These are phyloP conservation scores for Pinctada fucata DNA, from an alignment of 2,888 invertebrate species.

Conservation along the genomic window DNA sequence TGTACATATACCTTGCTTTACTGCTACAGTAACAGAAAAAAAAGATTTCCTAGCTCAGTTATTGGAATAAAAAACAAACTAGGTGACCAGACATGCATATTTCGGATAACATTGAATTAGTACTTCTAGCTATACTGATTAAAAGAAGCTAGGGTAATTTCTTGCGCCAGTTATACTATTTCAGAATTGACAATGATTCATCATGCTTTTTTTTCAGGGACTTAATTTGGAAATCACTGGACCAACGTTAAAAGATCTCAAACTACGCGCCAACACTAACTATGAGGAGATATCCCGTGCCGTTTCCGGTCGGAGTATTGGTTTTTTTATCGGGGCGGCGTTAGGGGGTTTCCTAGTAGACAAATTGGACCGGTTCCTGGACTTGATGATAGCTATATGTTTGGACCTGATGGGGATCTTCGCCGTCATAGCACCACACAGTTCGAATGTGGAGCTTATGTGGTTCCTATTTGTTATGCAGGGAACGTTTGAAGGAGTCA, in stretches of 20 bases:
- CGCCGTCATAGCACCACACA: slow-evolving; percentile 49
- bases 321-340: slow-evolving; percentile 47
- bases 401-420: slow-evolving; percentile 49
- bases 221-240: slow-evolving; percentile 56
- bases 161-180: too few relatives aligned
- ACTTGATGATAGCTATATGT: slow-evolving; percentile 53
- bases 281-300: slow-evolving; percentile 61
- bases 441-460: slow-evolving; percentile 38
- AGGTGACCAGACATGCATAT: too few relatives aligned
- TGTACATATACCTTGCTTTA: too few relatives aligned
- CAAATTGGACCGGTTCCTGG: slow-evolving; percentile 43
- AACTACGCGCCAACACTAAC: slow-evolving; percentile 48
- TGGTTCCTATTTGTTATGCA: slow-evolving; percentile 52
- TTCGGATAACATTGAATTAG: too few relatives aligned
- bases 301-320: slow-evolving; percentile 53
- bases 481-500: slow-evolving; percentile 60
- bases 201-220: slow-evolving; percentile 46
- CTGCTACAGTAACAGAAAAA: too few relatives aligned
- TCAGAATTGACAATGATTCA: too few relatives aligned
- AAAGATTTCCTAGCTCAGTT: too few relatives aligned
- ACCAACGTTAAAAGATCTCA: slow-evolving; percentile 60
- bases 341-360: slow-evolving; percentile 51
- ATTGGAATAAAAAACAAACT: too few relatives aligned
- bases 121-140: too few relatives aligned
- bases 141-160: too few relatives aligned